Conservation (phyloP, 2,888 invertebrate genomes). For the Cynaeus angustus region DNA sequence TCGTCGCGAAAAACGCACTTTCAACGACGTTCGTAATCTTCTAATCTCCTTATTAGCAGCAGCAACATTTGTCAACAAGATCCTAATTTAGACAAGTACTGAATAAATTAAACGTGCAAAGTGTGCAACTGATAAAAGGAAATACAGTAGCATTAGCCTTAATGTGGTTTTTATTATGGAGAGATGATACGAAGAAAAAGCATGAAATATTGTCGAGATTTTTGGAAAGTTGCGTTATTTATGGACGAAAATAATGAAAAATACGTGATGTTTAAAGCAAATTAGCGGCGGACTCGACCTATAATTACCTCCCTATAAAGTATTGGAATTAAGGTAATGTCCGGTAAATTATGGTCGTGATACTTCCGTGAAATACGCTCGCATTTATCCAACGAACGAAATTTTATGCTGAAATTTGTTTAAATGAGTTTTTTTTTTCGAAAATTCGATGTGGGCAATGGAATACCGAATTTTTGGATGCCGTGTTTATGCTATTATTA, state of each 20-base stretch:
- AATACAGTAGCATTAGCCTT: constrained; percentile 28
- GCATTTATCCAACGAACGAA: no score
- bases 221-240: constrained; percentile 37
- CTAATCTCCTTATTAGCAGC: constrained; percentile 53
- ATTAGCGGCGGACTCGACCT: constrained; percentile 20
- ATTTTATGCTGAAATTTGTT: background rate
- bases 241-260: constrained; percentile 22
- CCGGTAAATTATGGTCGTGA: constrained; percentile 24
- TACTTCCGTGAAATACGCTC: constrained; percentile 17
- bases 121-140: constrained; percentile 39
- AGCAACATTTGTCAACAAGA: constrained; percentile 56
- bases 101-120: constrained; percentile 50
- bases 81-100: constrained; percentile 52
- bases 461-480: no score
- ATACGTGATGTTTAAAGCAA: constrained; percentile 26
- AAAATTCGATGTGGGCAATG: no score
- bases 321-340: constrained; percentile 37
- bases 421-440: background rate
- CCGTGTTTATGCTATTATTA: no score
- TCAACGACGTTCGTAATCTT: constrained; percentile 42
- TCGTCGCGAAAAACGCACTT: constrained; percentile 3
- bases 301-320: constrained; percentile 35
- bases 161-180: constrained; percentile 10
- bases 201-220: constrained; percentile 19
- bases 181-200: constrained; percentile 27